These are phyloP conservation scores for Intellagama lesueurii DNA, from an alignment of 2,797 vertebrate genomes.

Conservation along the genomic window DNA sequence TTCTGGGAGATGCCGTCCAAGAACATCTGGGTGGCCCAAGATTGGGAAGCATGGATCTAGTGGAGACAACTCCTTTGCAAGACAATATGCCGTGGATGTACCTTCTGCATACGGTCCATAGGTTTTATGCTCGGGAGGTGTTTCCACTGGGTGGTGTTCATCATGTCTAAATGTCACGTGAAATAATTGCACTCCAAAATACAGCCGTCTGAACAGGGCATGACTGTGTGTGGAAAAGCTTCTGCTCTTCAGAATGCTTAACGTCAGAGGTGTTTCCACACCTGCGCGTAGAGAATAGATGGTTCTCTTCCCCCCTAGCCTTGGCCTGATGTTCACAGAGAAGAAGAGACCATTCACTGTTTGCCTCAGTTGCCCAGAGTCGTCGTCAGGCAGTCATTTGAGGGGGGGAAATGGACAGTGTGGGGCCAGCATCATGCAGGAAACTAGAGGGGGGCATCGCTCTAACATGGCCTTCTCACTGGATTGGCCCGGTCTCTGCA, in stretches of 20 bases:
- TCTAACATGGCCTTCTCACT: no score
- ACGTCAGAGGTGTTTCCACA: no score
- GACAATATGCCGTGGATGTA: no score
- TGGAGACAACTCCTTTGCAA: no score
- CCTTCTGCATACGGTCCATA: no score
- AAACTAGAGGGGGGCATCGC: not conserved
- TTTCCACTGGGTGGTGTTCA: not conserved
- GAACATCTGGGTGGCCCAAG: no score
- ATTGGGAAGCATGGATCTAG: no score
- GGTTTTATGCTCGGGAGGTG: not conserved
- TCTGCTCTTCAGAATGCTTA: not conserved
- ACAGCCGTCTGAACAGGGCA: not conserved
- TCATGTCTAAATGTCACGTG: not conserved
- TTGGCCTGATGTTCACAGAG: not conserved
- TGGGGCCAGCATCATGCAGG: not conserved
- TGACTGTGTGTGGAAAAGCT: no score
- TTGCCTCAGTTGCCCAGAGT: not conserved
- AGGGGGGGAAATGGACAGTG: not conserved
- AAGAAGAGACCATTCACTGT: not conserved
- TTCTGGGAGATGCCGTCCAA: no score
- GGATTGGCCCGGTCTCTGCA: accelerated
- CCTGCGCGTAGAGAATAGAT: no score
- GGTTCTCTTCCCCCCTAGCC: no score
- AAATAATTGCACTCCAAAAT: not conserved
- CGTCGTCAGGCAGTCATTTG: not conserved